phyloP scores from a whole-genome alignment of 30 jellyfish, hydroid and myxozoan species.

The Turritopsis dohrnii region DNA sequence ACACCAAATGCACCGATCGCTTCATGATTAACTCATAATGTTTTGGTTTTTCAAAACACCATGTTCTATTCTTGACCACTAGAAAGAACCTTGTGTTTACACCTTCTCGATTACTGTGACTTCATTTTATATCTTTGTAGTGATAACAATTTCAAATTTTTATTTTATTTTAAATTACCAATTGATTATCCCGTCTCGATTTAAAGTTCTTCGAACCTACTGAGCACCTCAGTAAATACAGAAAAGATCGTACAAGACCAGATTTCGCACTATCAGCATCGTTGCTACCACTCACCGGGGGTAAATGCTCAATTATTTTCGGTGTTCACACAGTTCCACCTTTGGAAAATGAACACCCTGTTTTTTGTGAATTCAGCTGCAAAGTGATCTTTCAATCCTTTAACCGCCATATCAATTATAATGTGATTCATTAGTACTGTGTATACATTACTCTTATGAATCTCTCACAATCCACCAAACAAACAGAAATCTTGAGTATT shows the following conservation, averaged over 20 bases:
- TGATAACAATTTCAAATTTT: background rate
- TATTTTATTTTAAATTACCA: background rate
- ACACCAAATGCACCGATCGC: background rate
- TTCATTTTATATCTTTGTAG: background rate
- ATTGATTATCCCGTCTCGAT: background rate
- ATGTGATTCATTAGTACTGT: background rate
- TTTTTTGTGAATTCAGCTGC: background rate
- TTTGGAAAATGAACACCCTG: background rate
- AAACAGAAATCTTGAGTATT: too few relatives aligned
- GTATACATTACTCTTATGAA: too few relatives aligned
- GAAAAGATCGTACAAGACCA: too few relatives aligned
- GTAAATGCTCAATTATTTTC: background rate
- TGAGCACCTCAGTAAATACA: background rate
- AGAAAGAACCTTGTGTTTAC: background rate
- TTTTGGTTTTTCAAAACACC: too few relatives aligned
- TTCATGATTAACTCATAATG: background rate
- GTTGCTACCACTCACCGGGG: background rate
- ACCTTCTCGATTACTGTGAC: background rate
- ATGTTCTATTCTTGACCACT: too few relatives aligned
- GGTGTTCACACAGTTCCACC: background rate
- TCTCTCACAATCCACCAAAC: too few relatives aligned
- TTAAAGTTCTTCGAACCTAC: background rate
- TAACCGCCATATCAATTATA: background rate
- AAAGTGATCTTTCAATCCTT: slow-evolving; percentile 13
- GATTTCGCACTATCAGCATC: background rate